Conservation (phyloP, 2,797 vertebrate genomes). For the Peromyscus eremicus region DNA sequence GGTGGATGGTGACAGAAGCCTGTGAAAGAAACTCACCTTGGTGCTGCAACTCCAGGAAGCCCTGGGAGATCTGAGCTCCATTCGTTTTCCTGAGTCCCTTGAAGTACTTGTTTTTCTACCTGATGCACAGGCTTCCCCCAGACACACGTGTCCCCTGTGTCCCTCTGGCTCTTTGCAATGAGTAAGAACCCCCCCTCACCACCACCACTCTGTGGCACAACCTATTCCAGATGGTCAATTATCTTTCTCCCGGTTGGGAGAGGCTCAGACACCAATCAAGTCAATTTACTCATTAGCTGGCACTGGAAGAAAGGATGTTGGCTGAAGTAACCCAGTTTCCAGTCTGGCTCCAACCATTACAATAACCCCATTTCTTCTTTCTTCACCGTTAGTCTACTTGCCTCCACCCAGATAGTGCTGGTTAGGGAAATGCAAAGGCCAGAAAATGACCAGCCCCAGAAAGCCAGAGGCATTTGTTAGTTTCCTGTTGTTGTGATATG, state of each 20-base stretch:
- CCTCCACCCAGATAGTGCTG: constrained; percentile 14
- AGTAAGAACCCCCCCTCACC: neutral
- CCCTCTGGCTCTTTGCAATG: neutral
- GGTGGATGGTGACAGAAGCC: neutral
- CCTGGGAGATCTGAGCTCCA: neutral
- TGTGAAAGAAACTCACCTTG: neutral
- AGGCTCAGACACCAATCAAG: constrained; percentile 62
- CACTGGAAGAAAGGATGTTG: constrained; percentile 1
- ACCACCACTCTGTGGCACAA: neutral
- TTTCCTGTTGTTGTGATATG: neutral
- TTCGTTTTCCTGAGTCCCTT: neutral
- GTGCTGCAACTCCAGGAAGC: neutral
- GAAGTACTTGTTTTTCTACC: neutral
- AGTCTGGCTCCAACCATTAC: constrained; percentile 61
- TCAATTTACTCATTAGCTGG: constrained; percentile 57
- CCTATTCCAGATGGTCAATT: constrained; percentile 53
- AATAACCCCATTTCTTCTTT: constrained; percentile 40
- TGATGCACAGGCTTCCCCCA: neutral
- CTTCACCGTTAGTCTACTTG: neutral
- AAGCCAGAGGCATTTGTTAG: neutral
- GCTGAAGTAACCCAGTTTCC: constrained; percentile 62
- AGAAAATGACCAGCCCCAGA: neutral
- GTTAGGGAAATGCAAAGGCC: constrained; percentile 1
- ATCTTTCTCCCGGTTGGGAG: constrained; percentile 40
- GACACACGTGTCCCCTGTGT: neutral